Conservation (phyloP, 2,888 invertebrate genomes). For the Argyresthia albistria region DNA sequence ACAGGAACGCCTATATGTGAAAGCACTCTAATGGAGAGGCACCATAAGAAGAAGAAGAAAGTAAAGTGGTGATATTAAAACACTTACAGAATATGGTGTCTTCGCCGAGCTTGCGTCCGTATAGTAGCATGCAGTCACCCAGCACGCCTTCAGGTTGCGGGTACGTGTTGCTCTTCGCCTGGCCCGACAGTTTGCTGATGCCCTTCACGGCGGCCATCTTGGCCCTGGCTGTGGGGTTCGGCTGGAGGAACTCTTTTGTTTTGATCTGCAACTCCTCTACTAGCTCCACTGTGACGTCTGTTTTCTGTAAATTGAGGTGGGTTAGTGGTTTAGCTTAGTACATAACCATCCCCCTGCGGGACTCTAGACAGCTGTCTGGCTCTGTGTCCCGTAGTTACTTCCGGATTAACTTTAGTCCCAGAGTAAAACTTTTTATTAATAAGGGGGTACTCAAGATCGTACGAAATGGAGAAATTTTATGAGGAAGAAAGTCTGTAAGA, state of each 20-base stretch:
- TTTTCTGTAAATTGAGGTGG: slow-evolving; percentile 79
- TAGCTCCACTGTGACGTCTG: slow-evolving; percentile 96
- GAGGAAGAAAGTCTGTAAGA: too few relatives aligned
- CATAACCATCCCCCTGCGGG: background rate
- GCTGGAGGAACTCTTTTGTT: slow-evolving; percentile 99
- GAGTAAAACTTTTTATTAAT: too few relatives aligned
- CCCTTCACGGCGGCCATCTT: slow-evolving; percentile 97
- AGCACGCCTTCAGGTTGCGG: slow-evolving; percentile 98
- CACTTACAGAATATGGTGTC: slow-evolving; percentile 90
- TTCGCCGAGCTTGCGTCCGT: slow-evolving; percentile 96
- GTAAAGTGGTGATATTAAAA: background rate
- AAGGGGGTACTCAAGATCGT: too few relatives aligned
- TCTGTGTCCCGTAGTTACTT: too few relatives aligned
- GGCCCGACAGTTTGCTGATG: slow-evolving; percentile 96
- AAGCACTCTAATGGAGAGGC: too few relatives aligned
- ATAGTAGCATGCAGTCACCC: slow-evolving; percentile 96
- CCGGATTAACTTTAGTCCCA: too few relatives aligned
- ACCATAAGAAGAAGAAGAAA: too few relatives aligned
- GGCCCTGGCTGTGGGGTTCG: slow-evolving; percentile 96
- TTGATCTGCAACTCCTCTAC: slow-evolving; percentile 97
- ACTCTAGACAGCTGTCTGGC: too few relatives aligned
- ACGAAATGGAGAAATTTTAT: too few relatives aligned
- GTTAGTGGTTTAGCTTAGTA: background rate
- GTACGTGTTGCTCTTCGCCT: slow-evolving; percentile 97
- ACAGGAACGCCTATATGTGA: too few relatives aligned